Evolutionary conservation across 2,888 invertebrate genomes (phyloP).

Genomic region (Agriotes lineatus): DNA sequence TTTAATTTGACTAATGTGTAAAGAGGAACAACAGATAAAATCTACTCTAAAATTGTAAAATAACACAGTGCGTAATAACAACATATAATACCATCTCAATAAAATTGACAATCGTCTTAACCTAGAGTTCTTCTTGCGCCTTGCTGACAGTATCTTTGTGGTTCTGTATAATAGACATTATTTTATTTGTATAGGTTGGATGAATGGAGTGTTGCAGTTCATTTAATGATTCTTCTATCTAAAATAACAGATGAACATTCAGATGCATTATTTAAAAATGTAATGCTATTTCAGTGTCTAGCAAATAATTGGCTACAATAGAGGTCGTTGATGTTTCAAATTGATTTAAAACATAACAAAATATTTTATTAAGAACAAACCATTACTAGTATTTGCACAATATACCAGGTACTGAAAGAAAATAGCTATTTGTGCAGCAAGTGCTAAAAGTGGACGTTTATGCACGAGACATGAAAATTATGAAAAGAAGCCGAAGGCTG

Average conservation of each 20-base stretch:
- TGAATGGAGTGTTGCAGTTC: slow-evolving; percentile 77
- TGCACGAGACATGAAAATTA: too few species aligned
- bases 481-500: too few species aligned
- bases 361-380: too few species aligned
- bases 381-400: too few species aligned
- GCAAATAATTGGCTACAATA: too few species aligned
- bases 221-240: slow-evolving; percentile 84
- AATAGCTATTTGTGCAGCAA: too few species aligned
- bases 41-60: slow-evolving; percentile 52
- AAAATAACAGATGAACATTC: slow-evolving; percentile 56
- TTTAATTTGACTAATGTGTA: slow-evolving; percentile 38
- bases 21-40: slow-evolving; percentile 58
- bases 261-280: slow-evolving; percentile 30
- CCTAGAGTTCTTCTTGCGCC: slow-evolving; percentile 46
- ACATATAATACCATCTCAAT: slow-evolving; percentile 52
- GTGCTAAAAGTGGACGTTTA: too few species aligned
- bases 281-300: neutral
- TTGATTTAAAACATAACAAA: too few species aligned
- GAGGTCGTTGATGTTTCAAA: too few species aligned
- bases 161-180: slow-evolving; percentile 66
- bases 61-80: slow-evolving; percentile 58
- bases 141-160: slow-evolving; percentile 50
- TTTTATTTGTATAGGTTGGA: slow-evolving; percentile 69
- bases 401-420: too few species aligned
- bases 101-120: slow-evolving; percentile 47